These are phyloP conservation scores for Daubentonia madagascariensis DNA, from an alignment of 2,113 vertebrate species.

Conservation along the genomic window DNA sequence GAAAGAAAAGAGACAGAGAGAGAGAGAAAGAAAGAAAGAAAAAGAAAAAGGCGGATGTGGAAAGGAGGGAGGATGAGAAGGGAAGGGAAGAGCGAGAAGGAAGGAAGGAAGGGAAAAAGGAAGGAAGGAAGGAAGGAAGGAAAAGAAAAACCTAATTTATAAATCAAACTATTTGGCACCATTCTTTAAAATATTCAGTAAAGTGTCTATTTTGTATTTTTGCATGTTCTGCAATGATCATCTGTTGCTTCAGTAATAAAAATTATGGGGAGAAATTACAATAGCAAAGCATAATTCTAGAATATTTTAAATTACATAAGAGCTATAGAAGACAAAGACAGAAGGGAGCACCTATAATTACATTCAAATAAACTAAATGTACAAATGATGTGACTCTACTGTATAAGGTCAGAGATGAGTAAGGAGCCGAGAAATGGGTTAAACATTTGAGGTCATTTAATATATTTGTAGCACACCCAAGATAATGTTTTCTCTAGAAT, in stretches of 20 bases:
- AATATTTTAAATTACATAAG: constrained; percentile 46
- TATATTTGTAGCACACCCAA: neutral
- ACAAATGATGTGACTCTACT: neutral
- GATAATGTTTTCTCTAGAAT: neutral
- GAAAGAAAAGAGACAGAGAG: neutral
- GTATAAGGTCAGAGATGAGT: neutral
- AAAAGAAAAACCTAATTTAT: neutral
- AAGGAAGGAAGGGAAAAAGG: fast-evolving
- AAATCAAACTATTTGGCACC: neutral
- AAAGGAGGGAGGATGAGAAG: neutral
- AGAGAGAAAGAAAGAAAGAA: neutral
- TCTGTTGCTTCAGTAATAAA: constrained; percentile 38
- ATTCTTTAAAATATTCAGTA: constrained; percentile 28
- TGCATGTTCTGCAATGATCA: neutral
- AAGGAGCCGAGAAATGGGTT: constrained; percentile 20
- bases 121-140: too few relatives aligned
- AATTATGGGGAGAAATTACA: neutral
- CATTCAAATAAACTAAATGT: constrained; percentile 41
- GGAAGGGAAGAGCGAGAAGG: neutral
- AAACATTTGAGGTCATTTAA: constrained; percentile 28
- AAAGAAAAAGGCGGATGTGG: too few relatives aligned
- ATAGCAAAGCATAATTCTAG: constrained; percentile 25
- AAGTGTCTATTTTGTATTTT: neutral
- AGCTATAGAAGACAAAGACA: neutral
- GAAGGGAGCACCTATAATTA: constrained; percentile 19